phyloP scores from a whole-genome alignment of 2,797 vertebrate species.

The Cercopithecus mitis region DNA sequence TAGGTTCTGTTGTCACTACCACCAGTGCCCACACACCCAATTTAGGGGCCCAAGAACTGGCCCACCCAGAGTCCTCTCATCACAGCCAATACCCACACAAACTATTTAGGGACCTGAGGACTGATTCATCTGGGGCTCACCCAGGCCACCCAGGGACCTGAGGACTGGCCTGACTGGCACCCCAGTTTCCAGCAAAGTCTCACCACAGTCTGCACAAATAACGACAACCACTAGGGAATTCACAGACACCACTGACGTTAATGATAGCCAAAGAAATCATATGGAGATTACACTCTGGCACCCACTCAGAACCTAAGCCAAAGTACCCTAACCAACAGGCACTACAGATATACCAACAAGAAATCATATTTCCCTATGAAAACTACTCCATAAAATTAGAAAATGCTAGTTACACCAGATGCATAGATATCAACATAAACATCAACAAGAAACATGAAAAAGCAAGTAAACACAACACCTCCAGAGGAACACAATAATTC shows the following conservation, averaged over 20 bases:
- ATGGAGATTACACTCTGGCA: not conserved
- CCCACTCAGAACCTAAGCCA: not conserved
- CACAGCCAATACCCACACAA: not conserved
- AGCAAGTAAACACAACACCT: not conserved
- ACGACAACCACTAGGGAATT: not conserved
- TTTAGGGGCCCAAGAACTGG: not conserved
- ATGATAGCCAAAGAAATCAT: not conserved
- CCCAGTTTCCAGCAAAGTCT: not conserved
- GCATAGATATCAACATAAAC: not conserved
- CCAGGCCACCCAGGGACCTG: not conserved
- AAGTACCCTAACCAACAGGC: not conserved
- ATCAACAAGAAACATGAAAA: not conserved
- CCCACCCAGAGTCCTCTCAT: not conserved
- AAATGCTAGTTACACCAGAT: not conserved
- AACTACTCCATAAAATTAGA: not conserved
- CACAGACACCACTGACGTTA: not conserved
- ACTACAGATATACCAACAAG: not conserved
- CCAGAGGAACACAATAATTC: not conserved
- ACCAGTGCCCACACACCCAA: not conserved
- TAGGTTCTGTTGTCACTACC: not conserved
- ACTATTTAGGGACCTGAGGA: not conserved
- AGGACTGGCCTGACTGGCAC: not conserved
- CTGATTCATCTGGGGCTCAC: not conserved
- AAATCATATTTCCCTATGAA: not conserved
- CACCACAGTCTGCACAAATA: not conserved